phyloP scores from a whole-genome alignment of 2,888 invertebrate species.

The Hedychridium roseum region DNA sequence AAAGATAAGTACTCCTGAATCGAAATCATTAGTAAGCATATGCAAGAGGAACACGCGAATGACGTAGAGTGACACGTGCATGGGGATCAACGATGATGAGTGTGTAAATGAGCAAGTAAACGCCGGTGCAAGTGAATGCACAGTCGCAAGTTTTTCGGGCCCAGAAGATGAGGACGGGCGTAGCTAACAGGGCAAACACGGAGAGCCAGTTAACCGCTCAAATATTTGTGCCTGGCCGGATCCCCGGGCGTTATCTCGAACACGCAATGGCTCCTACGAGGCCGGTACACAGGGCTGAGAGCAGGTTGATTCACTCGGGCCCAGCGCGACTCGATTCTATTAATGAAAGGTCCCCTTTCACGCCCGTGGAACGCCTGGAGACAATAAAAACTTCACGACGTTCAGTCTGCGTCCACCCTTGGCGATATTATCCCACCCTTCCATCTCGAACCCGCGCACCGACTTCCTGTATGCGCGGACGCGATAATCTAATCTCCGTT shows the following conservation, averaged over 20 bases:
- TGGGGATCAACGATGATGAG: no score
- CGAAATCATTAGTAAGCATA: no score
- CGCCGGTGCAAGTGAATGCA: no score
- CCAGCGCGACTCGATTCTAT: constrained; percentile 32
- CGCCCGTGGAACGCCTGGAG: constrained; percentile 26
- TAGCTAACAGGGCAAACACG: constrained; percentile 49
- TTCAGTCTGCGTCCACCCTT: constrained; percentile 8
- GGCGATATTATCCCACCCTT: background rate
- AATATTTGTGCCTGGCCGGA: constrained; percentile 55
- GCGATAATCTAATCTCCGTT: constrained; percentile 43
- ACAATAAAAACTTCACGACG: constrained; percentile 40
- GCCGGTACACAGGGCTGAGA: constrained; percentile 19
- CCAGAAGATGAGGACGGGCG: constrained; percentile 20
- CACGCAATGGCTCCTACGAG: constrained; percentile 42
- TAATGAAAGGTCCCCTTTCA: constrained; percentile 57
- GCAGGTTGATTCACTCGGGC: constrained; percentile 41
- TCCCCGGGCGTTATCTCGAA: constrained; percentile 49
- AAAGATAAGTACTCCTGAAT: no score
- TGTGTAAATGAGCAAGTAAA: no score
- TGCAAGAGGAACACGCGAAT: background rate
- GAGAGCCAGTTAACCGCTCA: constrained; percentile 54
- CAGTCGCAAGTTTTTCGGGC: background rate
- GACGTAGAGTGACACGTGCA: background rate
- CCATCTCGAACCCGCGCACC: constrained; percentile 9
- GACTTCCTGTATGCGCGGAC: constrained; percentile 12